These are phyloP conservation scores for Mesocricetus auratus DNA, from an alignment of 2,113 vertebrate genomes.

Conservation along the genomic window DNA sequence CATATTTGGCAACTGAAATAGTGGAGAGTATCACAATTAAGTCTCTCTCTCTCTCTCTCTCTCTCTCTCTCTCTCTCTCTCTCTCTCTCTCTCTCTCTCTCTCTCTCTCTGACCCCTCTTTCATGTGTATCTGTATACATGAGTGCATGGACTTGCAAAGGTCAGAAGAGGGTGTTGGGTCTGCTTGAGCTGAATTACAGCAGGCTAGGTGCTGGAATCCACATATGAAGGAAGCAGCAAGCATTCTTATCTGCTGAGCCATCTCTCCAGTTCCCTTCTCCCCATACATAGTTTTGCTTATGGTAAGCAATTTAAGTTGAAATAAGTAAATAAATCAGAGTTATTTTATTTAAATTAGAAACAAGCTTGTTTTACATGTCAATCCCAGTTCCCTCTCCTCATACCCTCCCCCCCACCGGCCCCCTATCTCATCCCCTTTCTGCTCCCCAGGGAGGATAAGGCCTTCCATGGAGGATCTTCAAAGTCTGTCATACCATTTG, in stretches of 20 bases:
- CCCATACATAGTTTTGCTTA: constrained; percentile 39
- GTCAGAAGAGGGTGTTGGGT: not conserved
- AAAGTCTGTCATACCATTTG: too few relatives aligned
- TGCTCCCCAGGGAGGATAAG: too few relatives aligned
- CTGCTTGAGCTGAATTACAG: not conserved
- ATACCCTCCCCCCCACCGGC: too few relatives aligned
- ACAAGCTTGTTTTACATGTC: too few relatives aligned
- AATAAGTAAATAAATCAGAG: not conserved
- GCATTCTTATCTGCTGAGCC: not conserved
- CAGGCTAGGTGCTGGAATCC: not conserved
- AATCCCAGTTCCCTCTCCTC: too few relatives aligned
- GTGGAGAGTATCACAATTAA: not conserved
- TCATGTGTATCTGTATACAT: not conserved
- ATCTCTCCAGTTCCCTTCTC: not conserved
- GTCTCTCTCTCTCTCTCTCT: too few relatives aligned
- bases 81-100: not conserved
- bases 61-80: not conserved
- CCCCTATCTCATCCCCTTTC: too few relatives aligned
- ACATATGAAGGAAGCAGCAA: not conserved
- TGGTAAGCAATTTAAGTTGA: constrained; percentile 64
- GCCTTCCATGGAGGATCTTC: too few relatives aligned
- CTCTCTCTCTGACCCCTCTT: too few relatives aligned
- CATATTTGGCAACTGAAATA: not conserved
- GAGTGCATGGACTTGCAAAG: not conserved
- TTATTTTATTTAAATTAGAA: too few relatives aligned